phyloP scores from a whole-genome alignment of 2,888 invertebrate genomes.

The Drosophila nr. medialis region DNA sequence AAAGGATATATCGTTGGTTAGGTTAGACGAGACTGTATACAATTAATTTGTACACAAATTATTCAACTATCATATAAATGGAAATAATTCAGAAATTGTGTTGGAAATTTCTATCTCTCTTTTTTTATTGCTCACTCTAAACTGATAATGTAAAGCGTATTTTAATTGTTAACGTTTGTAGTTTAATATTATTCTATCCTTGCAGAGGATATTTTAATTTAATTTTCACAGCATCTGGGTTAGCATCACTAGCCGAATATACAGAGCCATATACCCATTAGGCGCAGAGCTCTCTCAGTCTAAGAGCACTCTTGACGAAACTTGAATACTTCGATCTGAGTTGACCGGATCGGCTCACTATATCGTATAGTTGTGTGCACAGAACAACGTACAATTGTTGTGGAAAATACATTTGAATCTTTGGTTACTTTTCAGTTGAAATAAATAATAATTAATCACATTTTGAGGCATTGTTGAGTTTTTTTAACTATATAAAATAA shows the following conservation, averaged over 20 bases:
- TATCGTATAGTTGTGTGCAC: not conserved
- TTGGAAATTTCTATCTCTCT: not conserved
- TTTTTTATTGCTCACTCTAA: not conserved
- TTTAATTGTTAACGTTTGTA: fast-evolving
- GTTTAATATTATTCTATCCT: not conserved
- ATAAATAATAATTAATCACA: not conserved
- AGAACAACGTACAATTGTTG: not conserved
- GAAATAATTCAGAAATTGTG: not conserved
- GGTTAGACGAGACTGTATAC: not conserved
- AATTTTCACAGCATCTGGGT: not conserved
- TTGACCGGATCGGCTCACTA: not conserved
- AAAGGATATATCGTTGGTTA: not conserved
- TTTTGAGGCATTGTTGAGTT: not conserved
- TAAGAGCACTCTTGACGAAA: not conserved
- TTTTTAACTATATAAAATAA: not conserved
- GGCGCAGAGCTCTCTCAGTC: not conserved
- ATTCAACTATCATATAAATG: not conserved
- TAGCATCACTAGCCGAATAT: not conserved
- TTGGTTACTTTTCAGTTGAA: not conserved
- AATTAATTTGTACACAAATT: not conserved
- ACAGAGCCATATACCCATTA: too few species aligned
- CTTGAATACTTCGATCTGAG: not conserved
- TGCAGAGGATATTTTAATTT: too few species aligned
- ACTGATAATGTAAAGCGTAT: not conserved
- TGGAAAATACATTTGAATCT: not conserved